Base-by-base conservation (phyloP, 2,888 invertebrate genomes). In the Agapetus fuscipes region DNA sequence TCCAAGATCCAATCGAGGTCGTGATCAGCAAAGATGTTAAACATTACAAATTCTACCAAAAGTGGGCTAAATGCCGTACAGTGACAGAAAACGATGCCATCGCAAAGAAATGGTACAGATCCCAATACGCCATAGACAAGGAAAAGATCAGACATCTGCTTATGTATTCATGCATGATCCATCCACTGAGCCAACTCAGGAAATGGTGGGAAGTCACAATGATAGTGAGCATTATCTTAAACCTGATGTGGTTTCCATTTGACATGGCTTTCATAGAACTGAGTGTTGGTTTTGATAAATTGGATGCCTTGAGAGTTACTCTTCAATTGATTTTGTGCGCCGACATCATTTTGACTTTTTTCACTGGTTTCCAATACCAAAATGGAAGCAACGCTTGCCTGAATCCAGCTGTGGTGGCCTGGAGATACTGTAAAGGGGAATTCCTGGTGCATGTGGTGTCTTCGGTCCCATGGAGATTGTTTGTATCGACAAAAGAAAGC, bases 111-210 rank as follows among this genome's bases (percentile, higher is more conserved):
- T 55, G 53, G 42, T 52, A 62, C 10, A 54, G 57, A 10, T 64
- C 64, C 38, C 52, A 53, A 6, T 53, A 53, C 1, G 55, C 57
- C 2, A 53, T 64, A 14, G 54, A 54, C 42, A 53, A 52, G 27
- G 63, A 64, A 49, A 60, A 59, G 35, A 52, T 42, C 11, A 52
- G 55, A 11, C 64, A 65, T 30, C 45, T 62, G 2, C 50, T 50
- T 16, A 41, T 51, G 5, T 50, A 58, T 45, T 54, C 53, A 0
- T 53, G 51, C 13, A 59, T 60, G 52, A 55, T 64, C 34, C 61
- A 65, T 51, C 65, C 64, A 0, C 62, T 61, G n/a, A 63, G 64
- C 45, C 46, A 49, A 14, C 51, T 61, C 44, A 61, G 62, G 36
- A 51, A 53, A 31, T 56, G 44, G 46, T 64, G 63, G 63, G 53